Percentiles rank a stretch among this genome's conserved stretches.
These are phyloP conservation scores for Parascotia fuliginaria DNA, from an alignment of 2,888 invertebrate genomes.

Conservation along the genomic window DNA sequence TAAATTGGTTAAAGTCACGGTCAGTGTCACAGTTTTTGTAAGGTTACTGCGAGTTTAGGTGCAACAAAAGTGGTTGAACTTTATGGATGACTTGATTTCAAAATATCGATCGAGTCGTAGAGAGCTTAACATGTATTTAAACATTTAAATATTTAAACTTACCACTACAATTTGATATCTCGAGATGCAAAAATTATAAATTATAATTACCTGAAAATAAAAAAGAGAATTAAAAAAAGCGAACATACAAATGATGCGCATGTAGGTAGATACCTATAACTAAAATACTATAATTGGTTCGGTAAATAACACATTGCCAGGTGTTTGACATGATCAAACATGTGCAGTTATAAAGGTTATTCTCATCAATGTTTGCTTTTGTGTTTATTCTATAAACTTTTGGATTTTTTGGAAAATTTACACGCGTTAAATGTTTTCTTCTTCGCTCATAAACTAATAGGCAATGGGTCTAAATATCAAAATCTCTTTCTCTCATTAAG, in stretches of 20 bases:
- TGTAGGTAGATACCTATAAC: background rate
- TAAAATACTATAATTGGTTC: background rate
- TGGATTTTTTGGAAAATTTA: too few relatives aligned
- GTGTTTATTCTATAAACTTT: too few relatives aligned
- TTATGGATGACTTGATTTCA: slow-evolving; percentile 66
- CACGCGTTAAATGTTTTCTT: too few relatives aligned
- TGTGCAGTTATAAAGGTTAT: background rate
- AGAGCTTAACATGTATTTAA: slow-evolving; percentile 22
- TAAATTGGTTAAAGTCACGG: slow-evolving; percentile 43
- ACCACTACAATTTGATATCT: slow-evolving; percentile 7
- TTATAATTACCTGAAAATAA: slow-evolving; percentile 37
- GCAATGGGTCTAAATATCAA: too few relatives aligned
- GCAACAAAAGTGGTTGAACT: slow-evolving; percentile 66
- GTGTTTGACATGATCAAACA: background rate
- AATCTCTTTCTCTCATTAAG: too few relatives aligned
- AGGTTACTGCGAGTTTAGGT: slow-evolving; percentile 55
- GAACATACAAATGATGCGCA: background rate
- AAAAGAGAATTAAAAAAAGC: background rate
- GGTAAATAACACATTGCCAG: background rate
- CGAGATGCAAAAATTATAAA: background rate
- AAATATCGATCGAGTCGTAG: slow-evolving; percentile 28
- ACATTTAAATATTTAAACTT: slow-evolving; percentile 15
- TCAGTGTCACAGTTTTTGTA: slow-evolving; percentile 58
- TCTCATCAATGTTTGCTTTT: too few relatives aligned
- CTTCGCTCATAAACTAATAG: too few relatives aligned